A percentile compares a stretch with the other conserved stretches of the same genome.
Conservation (phyloP, 2,113 vertebrate species). For the Callorhinus ursinus region DNA sequence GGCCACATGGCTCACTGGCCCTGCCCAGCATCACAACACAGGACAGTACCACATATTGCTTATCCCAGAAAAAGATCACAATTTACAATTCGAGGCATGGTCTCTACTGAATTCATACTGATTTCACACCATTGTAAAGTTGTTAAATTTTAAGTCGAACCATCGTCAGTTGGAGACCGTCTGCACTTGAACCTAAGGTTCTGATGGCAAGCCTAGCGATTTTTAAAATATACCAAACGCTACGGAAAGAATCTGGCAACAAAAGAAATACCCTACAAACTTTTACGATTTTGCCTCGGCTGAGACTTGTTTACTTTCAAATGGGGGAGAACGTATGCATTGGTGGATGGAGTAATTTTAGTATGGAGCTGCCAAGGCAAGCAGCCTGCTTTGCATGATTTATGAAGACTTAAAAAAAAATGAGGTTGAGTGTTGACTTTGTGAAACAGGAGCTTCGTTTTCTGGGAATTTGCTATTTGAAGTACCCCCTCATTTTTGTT, state of each 20-base stretch:
- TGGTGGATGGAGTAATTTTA: constrained; percentile 41
- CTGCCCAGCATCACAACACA: not conserved
- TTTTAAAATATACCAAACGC: not conserved
- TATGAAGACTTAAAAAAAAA: constrained; percentile 54
- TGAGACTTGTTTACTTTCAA: constrained; percentile 24
- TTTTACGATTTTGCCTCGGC: not conserved
- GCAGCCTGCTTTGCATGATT: constrained; percentile 69
- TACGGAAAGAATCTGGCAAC: not conserved
- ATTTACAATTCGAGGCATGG: not conserved
- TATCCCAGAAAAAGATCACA: not conserved
- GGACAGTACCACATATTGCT: not conserved
- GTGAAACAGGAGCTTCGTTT: constrained; percentile 53
- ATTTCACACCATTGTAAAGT: not conserved
- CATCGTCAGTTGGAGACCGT: not conserved
- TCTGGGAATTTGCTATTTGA: constrained; percentile 57
- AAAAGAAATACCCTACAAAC: not conserved
- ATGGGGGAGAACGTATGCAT: not conserved
- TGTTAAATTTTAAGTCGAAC: not conserved
- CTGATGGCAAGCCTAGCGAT: not conserved
- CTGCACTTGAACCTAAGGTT: not conserved
- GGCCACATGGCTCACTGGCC: not conserved
- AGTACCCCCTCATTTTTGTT: not conserved
- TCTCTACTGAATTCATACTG: not conserved
- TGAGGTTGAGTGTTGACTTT: constrained; percentile 62
- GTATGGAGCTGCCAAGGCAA: constrained; percentile 19